Evolutionary conservation across 2,797 vertebrate species (phyloP).

Genomic region (Clarias platycephalus): DNA sequence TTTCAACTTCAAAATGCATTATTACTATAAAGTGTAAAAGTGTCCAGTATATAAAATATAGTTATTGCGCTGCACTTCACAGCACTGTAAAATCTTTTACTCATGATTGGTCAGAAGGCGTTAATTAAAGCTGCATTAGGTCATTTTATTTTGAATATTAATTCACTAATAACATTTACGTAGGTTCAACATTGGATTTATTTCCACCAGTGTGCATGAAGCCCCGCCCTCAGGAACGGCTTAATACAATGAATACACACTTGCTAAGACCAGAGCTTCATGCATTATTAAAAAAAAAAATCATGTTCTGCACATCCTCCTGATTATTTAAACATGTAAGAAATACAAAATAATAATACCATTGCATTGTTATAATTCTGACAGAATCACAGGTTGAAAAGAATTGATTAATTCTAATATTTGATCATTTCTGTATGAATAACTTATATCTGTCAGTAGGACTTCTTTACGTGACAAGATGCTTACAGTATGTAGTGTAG

Average conservation of each 20-base stretch:
- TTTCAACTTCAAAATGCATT: too few species aligned
- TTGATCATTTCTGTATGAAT: neutral
- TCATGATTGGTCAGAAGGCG: slow-evolving; percentile 5
- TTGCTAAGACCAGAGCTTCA: neutral
- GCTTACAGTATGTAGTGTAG: neutral
- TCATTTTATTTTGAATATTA: neutral
- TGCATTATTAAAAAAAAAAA: neutral
- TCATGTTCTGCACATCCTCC: neutral
- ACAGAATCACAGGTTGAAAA: neutral
- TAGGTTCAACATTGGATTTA: too few species aligned
- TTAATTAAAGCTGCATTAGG: neutral
- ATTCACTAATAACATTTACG: too few species aligned
- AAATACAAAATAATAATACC: neutral
- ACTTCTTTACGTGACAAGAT: neutral
- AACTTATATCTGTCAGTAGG: neutral
- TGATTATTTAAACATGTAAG: neutral
- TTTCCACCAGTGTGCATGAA: too few species aligned
- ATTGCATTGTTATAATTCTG: neutral
- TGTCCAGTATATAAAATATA: too few species aligned
- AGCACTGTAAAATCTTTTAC: neutral
- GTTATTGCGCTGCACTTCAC: neutral
- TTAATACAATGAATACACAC: too few species aligned
- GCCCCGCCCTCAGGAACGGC: too few species aligned
- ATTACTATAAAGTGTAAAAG: too few species aligned
- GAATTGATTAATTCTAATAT: neutral